Percentiles rank a stretch among this genome's conserved stretches.
These are phyloP conservation scores for Periophthalmus modestus DNA, from an alignment of 2,113 vertebrate species.

Conservation along the genomic window DNA sequence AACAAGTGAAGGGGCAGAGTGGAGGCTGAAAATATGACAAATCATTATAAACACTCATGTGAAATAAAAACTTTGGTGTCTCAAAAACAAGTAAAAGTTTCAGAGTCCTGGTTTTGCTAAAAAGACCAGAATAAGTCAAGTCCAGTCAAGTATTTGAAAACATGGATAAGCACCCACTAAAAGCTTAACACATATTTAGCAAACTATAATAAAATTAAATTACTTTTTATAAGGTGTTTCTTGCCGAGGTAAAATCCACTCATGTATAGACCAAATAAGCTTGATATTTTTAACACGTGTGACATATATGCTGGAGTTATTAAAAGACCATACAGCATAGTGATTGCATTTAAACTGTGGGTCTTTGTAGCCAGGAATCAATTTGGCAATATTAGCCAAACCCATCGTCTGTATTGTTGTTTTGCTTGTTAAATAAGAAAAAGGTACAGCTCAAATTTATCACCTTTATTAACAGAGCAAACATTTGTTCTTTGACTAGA, in stretches of 20 bases:
- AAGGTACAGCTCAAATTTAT: neutral
- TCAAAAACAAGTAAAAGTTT: no score
- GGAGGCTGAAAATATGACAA: conserved; percentile 14
- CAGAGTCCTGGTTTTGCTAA: no score
- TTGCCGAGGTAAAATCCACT: conserved; percentile 35
- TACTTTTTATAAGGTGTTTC: conserved; percentile 5
- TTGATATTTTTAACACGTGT: neutral
- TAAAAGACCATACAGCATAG: neutral
- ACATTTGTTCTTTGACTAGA: neutral
- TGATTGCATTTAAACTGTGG: neutral
- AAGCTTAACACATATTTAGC: neutral
- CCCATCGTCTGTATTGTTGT: no score
- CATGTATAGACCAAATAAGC: neutral
- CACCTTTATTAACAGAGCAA: neutral
- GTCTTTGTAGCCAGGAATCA: neutral
- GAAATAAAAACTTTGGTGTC: neutral
- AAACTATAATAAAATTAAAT: neutral
- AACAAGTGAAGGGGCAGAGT: conserved; percentile 21
- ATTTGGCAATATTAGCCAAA: neutral
- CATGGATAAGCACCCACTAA: no score
- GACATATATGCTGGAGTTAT: no score
- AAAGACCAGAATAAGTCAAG: no score
- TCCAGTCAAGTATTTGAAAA: no score
- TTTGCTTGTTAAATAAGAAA: neutral
- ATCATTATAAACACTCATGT: neutral